Evolutionary conservation across 1,140 invertebrate species (phyloP), one percentile per base, ranked within the genome.

Genomic region (Pseudomyrmex concolor): DNA sequence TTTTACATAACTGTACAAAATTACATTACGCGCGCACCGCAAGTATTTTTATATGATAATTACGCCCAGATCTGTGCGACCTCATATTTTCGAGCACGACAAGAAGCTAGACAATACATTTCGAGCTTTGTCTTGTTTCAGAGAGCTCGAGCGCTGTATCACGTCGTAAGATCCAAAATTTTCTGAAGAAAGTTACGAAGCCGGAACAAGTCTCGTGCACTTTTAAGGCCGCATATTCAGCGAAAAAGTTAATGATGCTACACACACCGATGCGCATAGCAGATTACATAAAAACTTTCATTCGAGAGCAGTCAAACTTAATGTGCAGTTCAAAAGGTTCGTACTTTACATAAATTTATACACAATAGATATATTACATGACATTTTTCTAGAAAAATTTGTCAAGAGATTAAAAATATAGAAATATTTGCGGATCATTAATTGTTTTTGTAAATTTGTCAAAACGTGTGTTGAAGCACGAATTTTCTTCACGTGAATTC

Each of bases 401-500:
- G 34, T 34, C 34, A 7, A 34, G 5, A 34, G 34, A 34, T 34
- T 34, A 34, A 7, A 34, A 34, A 34, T 34, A 7, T 34, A 34
- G 13, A 51, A 51, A 51, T 51, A 51, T 51, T 13, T 51, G 34
- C 34, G 34, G 34, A 34, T 34, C 34, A 51, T 66, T 45, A 17
- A 19, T 19, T 12, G n/a, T 9, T 17, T 1, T 43, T 19, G 5
- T 34, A 0, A 34, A 45, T 17, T 70, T 70, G 9, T 12, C 5
- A 43, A 71, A 57, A 7, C 13, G 9, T 15, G 22, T 15, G 17
- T 15, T 4, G 13, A 12, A 22, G 55, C n/a, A 13, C 12, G 15
- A 76, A 76, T 43, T 77, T 50, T 19, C 17, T 67, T 67, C 48
- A 66, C 62, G 12, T 66, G 48, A 77, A 77, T 67, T 77, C 25